Percentiles rank a stretch among this genome's conserved stretches.
Conservation (phyloP, 1,140 invertebrate genomes). For the Psix sp. region DNA sequence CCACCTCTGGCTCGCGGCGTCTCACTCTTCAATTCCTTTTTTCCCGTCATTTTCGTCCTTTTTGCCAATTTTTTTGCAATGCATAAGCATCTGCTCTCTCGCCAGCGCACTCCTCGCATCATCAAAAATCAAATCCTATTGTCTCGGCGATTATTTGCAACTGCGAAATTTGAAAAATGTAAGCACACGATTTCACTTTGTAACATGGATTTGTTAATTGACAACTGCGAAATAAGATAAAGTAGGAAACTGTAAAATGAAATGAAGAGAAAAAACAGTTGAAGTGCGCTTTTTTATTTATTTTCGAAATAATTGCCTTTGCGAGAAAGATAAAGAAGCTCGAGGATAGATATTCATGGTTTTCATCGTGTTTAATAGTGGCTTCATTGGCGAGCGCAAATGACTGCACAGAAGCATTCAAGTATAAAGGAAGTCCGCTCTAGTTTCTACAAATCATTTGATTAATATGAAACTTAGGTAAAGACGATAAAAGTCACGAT, state of each 20-base stretch:
- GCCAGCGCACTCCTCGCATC: too few species aligned
- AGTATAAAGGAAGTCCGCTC: conserved; percentile 51
- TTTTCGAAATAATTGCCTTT: neutral
- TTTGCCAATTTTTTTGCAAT: conserved; percentile 39
- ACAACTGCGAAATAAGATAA: too few species aligned
- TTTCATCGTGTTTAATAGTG: conserved; percentile 37
- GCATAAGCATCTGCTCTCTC: too few species aligned
- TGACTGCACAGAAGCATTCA: conserved; percentile 32
- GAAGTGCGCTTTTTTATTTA: neutral
- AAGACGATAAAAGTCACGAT: conserved; percentile 10
- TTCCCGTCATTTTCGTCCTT: conserved; percentile 30
- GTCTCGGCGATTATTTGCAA: too few species aligned
- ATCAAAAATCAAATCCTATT: too few species aligned
- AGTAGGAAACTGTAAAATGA: too few species aligned
- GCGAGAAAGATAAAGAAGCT: conserved; percentile 13
- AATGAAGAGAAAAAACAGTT: too few species aligned
- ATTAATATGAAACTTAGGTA: conserved; percentile 38
- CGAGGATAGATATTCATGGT: conserved; percentile 22
- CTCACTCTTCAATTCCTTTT: conserved; percentile 20
- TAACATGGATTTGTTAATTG: too few species aligned
- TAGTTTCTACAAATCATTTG: conserved; percentile 45
- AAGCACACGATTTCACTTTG: too few species aligned
- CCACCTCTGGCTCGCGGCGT: neutral
- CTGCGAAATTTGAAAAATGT: too few species aligned
- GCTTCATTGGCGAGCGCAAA: conserved; percentile 33